Percentiles rank a stretch among this genome's conserved stretches.
Conservation (phyloP, 2,797 vertebrate species). For the Simalia tracyae region DNA sequence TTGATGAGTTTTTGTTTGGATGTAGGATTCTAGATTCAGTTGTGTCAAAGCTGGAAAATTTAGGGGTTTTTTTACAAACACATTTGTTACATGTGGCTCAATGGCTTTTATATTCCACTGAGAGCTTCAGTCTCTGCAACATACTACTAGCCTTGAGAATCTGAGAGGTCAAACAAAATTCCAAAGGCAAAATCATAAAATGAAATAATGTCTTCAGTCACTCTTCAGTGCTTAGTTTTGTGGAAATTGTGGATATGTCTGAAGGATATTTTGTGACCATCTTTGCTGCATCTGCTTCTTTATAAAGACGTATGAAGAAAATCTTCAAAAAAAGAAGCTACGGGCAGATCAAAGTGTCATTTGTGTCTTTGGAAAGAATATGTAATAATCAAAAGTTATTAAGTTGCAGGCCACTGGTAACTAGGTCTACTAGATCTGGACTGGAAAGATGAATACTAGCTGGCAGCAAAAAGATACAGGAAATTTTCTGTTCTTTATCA, state of each 20-base stretch:
- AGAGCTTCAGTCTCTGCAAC: conserved; percentile 30
- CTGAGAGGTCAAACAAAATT: conserved; percentile 32
- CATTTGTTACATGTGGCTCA: conserved; percentile 14
- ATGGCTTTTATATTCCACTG: conserved; percentile 31
- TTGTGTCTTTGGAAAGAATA: conserved; percentile 42
- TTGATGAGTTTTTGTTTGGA: background rate
- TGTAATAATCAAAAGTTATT: background rate
- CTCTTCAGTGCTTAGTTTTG: conserved; percentile 47
- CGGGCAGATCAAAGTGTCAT: conserved; percentile 25
- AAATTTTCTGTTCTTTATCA: background rate
- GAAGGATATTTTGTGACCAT: conserved; percentile 47
- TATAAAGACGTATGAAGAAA: conserved; percentile 45
- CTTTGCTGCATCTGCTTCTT: conserved; percentile 45
- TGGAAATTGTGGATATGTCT: conserved; percentile 51
- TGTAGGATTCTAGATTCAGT: background rate
- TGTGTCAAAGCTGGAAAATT: background rate
- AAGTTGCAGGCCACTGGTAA: background rate
- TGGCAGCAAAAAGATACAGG: background rate
- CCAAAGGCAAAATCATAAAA: conserved; percentile 57
- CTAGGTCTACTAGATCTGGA: background rate
- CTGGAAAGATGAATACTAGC: background rate
- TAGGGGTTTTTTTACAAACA: background rate
- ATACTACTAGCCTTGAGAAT: conserved; percentile 30
- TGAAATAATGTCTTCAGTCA: conserved; percentile 42
- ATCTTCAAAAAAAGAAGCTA: conserved; percentile 53